Evolutionary conservation across 2,888 invertebrate genomes (phyloP), one percentile per base, ranked within the genome.

Genomic region (Tolmerus cingulatus): DNA sequence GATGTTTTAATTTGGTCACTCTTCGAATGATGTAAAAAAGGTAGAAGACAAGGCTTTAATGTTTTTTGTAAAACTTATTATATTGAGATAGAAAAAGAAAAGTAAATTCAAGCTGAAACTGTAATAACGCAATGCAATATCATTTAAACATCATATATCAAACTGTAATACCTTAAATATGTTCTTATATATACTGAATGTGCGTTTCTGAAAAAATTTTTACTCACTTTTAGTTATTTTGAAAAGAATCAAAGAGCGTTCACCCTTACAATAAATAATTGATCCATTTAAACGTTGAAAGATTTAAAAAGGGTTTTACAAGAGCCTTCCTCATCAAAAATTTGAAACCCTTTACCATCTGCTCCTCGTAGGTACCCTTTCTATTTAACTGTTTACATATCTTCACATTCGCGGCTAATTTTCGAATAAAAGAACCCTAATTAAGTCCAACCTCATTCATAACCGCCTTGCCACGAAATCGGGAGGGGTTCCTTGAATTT

Each of bases 361-460:
- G 82, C 82, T 66, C 66, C 0, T 51, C 2, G 34, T 34, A 34
- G 34, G 34, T n/a, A 12, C 66, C 82, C 57, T 82, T 37, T 57
- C 19, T 57, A 66, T 34, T 82, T 82, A 5, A 66, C 57, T 82
- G 82, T 82, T 82, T 82, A 82, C 82, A 82, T 82, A 82, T 82
- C 82, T 82, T 82, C 82, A 82, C 37, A 57, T 57, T 30, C 34
- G n/a, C 66, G 55, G 88, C 88, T 87, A 88, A 88, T 88, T 88
- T 88, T 79, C 74, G 74, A 74, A 88, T 87, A 88, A 88, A 86
- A 87, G 88, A 87, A 74, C 84, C 46, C 88, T 88, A 88, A 88
- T 88, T 87, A 88, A 87, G 51, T 30, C 55, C 81, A 81, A 82
- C 66, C 66, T 34, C 23, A 37, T 37, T 57, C 66, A 82, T 82